Conservation (phyloP, 2,888 invertebrate species). For the Eristalis intricaria region DNA sequence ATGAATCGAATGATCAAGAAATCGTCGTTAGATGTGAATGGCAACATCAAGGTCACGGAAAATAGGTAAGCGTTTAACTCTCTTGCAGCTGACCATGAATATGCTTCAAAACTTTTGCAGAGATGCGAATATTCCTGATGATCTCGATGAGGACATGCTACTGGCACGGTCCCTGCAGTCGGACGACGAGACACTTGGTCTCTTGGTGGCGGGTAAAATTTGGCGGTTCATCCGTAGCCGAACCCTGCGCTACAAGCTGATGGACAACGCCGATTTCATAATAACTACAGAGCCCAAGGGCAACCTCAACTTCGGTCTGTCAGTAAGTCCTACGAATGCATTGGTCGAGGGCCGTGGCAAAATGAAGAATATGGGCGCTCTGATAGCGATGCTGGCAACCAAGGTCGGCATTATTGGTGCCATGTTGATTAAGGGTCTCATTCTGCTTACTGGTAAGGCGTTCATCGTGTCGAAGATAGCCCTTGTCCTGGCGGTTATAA, state of each 20-base stretch:
- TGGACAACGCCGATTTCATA: constrained; percentile 90
- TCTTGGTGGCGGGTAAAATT: constrained; percentile 88
- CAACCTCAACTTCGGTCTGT: constrained; percentile 84
- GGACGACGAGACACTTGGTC: constrained; percentile 84
- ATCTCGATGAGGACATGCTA: constrained; percentile 84
- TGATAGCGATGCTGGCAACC: constrained; percentile 89
- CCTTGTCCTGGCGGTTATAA: constrained; percentile 89
- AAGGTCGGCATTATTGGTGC: constrained; percentile 92
- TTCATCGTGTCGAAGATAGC: constrained; percentile 92
- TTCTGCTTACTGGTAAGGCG: constrained; percentile 92
- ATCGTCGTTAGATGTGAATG: constrained; percentile 89
- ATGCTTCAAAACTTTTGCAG: constrained; percentile 65
- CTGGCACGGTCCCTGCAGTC: constrained; percentile 82
- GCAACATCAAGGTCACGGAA: constrained; percentile 89
- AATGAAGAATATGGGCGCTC: constrained; percentile 87
- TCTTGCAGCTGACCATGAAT: neutral
- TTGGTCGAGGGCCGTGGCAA: constrained; percentile 87
- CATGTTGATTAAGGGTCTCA: constrained; percentile 90
- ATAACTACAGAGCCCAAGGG: constrained; percentile 87
- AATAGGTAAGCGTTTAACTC: constrained; percentile 82
- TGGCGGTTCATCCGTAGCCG: constrained; percentile 89
- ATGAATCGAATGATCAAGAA: constrained; percentile 91
- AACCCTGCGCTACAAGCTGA: constrained; percentile 89
- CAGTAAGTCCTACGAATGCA: constrained; percentile 85
- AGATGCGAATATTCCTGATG: constrained; percentile 78